Evolutionary conservation across 2,888 invertebrate genomes (phyloP).

Genomic region (Hemaris fuciformis): DNA sequence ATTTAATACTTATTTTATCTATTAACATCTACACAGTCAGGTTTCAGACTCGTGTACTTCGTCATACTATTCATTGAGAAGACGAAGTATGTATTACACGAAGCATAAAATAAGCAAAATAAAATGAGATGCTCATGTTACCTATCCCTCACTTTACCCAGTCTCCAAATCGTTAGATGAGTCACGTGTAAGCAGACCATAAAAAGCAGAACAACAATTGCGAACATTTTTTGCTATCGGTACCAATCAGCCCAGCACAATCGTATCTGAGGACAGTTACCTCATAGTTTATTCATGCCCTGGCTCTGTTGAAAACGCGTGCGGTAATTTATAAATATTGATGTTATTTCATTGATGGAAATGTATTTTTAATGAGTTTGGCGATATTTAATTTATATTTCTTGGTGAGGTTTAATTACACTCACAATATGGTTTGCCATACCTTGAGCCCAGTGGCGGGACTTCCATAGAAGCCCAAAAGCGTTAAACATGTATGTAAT

Average conservation of each 20-base stretch:
- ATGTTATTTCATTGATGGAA: neutral
- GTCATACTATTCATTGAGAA: too few species aligned
- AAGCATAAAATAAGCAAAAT: too few species aligned
- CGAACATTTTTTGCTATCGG: constrained; percentile 1
- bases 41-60: too few species aligned
- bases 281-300: constrained; percentile 1
- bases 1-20: too few species aligned
- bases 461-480: too few species aligned
- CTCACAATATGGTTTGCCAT: too few species aligned
- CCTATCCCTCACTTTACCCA: neutral
- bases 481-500: too few species aligned
- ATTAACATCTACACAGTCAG: too few species aligned
- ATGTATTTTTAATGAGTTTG: neutral
- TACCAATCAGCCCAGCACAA: neutral
- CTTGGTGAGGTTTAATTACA: too few species aligned
- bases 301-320: neutral
- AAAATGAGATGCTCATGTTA: too few species aligned
- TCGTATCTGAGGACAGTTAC: neutral
- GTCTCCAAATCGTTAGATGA: neutral
- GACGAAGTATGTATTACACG: too few species aligned
- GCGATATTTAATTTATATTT: neutral
- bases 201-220: neutral
- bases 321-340: constrained; percentile 8
- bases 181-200: neutral
- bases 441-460: too few species aligned